A percentile compares a stretch with the other conserved stretches of the same genome.
Evolutionary conservation across 1,140 invertebrate species (phyloP).

Genomic region (Sycobia sp.): DNA sequence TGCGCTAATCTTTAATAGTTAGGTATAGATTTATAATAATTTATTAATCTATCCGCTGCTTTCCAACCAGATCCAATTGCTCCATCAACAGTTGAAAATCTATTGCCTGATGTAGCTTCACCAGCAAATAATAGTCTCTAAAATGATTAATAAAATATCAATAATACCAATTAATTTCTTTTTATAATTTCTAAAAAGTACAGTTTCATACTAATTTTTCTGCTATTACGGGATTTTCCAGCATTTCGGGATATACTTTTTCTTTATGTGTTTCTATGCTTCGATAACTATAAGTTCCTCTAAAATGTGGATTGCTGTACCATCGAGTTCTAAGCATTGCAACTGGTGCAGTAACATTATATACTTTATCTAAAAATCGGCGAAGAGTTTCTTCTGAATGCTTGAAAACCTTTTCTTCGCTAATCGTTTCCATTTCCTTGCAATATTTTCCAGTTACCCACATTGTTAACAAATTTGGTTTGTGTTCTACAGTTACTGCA

Average conservation of each 20-base stretch:
- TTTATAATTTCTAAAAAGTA: too few relatives aligned
- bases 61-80: slow-evolving; percentile 76
- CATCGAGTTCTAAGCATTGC: slow-evolving; percentile 65
- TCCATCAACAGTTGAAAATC: slow-evolving; percentile 77
- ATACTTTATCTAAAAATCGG: slow-evolving; percentile 53
- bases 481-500: slow-evolving; percentile 67
- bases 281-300: slow-evolving; percentile 73
- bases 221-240: slow-evolving; percentile 38
- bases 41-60: slow-evolving; percentile 68
- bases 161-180: too few relatives aligned
- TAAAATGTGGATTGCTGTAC: slow-evolving; percentile 69
- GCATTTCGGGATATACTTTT: slow-evolving; percentile 18
- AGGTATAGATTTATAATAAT: slow-evolving; percentile 45
- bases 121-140: too few relatives aligned
- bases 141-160: too few relatives aligned
- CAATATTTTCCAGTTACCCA: slow-evolving; percentile 65
- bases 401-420: slow-evolving; percentile 55
- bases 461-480: slow-evolving; percentile 69
- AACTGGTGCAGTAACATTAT: slow-evolving; percentile 59
- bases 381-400: slow-evolving; percentile 54
- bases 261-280: slow-evolving; percentile 57
- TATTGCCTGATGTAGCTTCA: slow-evolving; percentile 68
- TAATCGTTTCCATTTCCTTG: slow-evolving; percentile 62
- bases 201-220: slow-evolving; percentile 41
- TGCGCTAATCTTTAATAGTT: too few relatives aligned